These are phyloP conservation scores for Numenius phaeopus DNA, from an alignment of 2,797 vertebrate genomes.

Conservation along the genomic window DNA sequence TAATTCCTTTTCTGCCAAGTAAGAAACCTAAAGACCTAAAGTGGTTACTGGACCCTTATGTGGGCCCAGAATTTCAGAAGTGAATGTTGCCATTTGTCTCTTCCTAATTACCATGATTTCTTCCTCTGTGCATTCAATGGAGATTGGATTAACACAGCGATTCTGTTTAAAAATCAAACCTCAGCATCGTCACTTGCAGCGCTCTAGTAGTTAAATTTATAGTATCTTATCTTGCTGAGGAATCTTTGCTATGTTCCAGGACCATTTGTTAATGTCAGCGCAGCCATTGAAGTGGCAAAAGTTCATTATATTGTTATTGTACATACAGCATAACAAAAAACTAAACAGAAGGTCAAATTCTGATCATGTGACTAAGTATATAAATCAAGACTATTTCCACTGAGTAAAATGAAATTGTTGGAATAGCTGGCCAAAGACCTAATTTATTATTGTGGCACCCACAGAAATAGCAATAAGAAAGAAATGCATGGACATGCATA, in stretches of 20 bases:
- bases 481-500: neutral
- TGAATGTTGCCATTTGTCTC: constrained; percentile 51
- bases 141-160: constrained; percentile 35
- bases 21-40: constrained; percentile 32
- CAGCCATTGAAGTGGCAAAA: constrained; percentile 36
- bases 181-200: neutral
- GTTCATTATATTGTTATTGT: constrained; percentile 62
- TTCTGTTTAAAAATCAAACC: constrained; percentile 66
- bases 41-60: neutral
- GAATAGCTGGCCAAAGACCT: constrained; percentile 18
- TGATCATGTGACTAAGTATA: constrained; percentile 47
- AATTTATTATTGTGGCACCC: constrained; percentile 16
- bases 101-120: constrained; percentile 55
- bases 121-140: constrained; percentile 41
- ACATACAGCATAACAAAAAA: constrained; percentile 12
- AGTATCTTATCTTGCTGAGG: constrained; percentile 52
- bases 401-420: constrained; percentile 34
- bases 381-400: constrained; percentile 63
- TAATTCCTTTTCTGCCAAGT: constrained; percentile 39
- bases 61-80: constrained; percentile 26
- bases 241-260: constrained; percentile 60
- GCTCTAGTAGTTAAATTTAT: constrained; percentile 56
- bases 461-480: constrained; percentile 5
- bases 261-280: constrained; percentile 30
- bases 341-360: constrained; percentile 57